Conservation (phyloP, 2,797 vertebrate species). For the Micromesistius poutassou region DNA sequence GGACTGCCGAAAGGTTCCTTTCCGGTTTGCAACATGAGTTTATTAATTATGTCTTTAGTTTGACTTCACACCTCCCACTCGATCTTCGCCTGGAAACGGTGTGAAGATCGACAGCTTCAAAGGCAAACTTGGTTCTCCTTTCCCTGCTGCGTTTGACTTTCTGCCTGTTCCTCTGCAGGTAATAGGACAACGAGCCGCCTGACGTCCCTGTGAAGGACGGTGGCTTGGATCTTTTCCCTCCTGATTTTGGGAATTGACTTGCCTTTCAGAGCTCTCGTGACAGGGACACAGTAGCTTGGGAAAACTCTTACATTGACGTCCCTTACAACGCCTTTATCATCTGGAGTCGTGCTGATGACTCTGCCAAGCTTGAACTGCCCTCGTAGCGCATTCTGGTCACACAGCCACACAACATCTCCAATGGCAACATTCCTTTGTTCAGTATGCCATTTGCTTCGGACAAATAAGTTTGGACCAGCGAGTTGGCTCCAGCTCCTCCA, state of each 20-base stretch:
- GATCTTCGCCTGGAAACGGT: slow-evolving; percentile 3
- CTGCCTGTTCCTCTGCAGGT: no score
- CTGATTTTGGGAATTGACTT: no score
- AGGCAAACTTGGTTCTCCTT: background rate
- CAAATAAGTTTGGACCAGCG: no score
- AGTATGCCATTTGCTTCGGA: background rate
- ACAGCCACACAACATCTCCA: slow-evolving; percentile 23
- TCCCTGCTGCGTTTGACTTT: no score
- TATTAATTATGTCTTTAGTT: background rate
- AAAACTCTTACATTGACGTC: no score
- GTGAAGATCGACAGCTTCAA: background rate
- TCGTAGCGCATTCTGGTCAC: slow-evolving; percentile 23
- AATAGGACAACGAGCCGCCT: background rate
- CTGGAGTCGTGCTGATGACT: slow-evolving; percentile 20
- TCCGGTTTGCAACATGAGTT: no score
- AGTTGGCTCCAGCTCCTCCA: slow-evolving; percentile 22
- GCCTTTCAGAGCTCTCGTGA: no score
- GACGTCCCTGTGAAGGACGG: no score
- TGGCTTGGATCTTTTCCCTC: no score
- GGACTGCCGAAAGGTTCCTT: no score
- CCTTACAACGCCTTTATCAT: slow-evolving; percentile 22
- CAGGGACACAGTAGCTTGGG: no score
- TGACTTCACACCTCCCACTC: slow-evolving; percentile 13
- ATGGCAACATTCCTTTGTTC: background rate
- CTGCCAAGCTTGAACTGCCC: slow-evolving; percentile 27